Conservation (phyloP, 2,113 vertebrate species). For the Mastomys coucha region DNA sequence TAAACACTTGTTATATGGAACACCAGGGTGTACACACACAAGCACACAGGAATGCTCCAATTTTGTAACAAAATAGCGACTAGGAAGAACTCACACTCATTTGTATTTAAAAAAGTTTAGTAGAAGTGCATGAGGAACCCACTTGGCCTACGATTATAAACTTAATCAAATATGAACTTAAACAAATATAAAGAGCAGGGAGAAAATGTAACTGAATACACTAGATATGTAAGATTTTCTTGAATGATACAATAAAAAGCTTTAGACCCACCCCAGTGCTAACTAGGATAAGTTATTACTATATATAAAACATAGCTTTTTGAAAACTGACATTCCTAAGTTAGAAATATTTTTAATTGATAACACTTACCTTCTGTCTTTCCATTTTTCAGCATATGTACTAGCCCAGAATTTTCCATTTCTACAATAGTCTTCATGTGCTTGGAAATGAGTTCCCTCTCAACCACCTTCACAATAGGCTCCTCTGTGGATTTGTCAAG, state of each 20-base stretch:
- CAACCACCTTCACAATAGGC: constrained; percentile 99
- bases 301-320: neutral
- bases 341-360: neutral
- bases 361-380: constrained; percentile 95
- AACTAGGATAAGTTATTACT: neutral
- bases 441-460: constrained; percentile 98
- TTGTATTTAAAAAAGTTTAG: neutral
- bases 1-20: neutral
- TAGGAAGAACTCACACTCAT: neutral
- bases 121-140: neutral
- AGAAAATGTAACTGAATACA: neutral
- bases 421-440: constrained; percentile 99
- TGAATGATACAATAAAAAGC: neutral
- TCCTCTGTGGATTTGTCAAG: constrained; percentile 99
- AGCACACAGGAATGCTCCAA: neutral
- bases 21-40: neutral
- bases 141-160: neutral
- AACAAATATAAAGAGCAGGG: no score
- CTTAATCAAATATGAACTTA: no score
- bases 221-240: neutral
- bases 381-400: constrained; percentile 99
- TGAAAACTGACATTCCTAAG: neutral
- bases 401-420: constrained; percentile 99
- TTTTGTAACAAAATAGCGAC: neutral
- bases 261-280: constrained; percentile 17